Evolutionary conservation across 2,113 vertebrate genomes (phyloP).

Genomic region (Chionis minor): DNA sequence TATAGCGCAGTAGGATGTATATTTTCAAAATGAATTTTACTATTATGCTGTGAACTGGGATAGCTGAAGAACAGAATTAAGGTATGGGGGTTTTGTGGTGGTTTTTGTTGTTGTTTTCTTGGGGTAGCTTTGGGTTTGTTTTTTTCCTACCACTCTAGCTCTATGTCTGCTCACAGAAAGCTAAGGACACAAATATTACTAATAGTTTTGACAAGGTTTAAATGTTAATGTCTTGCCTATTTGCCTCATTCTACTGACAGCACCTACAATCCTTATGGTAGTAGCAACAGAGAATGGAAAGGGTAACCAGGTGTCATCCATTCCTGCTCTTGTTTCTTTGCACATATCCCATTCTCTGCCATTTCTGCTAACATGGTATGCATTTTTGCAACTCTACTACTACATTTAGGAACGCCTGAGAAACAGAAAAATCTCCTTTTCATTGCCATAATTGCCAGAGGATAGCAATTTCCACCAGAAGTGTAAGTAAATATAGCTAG

Average conservation of each 20-base stretch:
- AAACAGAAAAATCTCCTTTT: neutral
- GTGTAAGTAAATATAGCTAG: neutral
- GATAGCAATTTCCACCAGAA: neutral
- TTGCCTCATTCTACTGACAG: neutral
- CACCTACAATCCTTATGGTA: neutral
- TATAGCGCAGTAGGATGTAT: neutral
- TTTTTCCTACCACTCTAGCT: neutral
- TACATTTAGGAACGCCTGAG: neutral
- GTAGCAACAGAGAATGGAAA: neutral
- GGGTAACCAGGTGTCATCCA: neutral
- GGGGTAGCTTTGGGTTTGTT: neutral
- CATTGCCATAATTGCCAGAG: neutral
- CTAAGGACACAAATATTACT: neutral
- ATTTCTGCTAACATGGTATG: neutral
- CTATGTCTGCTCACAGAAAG: neutral
- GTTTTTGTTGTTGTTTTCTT: neutral
- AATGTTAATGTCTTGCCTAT: neutral
- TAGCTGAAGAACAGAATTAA: neutral
- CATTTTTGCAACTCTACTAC: neutral
- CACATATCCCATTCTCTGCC: neutral
- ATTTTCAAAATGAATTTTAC: neutral
- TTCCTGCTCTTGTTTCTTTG: neutral
- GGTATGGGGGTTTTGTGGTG: rapidly evolving
- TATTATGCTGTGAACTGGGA: neutral
- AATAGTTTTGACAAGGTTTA: neutral